Conservation (phyloP, 1,140 invertebrate genomes). For the Piezodorus guildinii region DNA sequence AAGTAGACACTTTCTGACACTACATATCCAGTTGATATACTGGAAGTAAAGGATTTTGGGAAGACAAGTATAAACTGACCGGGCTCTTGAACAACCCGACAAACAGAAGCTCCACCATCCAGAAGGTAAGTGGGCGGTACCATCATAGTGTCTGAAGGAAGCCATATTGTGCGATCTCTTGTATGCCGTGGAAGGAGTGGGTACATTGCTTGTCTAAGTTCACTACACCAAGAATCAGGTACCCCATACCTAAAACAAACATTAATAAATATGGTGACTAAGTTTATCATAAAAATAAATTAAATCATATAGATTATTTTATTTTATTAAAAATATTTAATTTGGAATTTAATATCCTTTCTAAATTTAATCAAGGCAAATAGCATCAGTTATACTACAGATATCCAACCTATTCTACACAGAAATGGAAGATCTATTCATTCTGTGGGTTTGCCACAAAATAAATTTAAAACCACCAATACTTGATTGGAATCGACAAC, state of each 20-base stretch:
- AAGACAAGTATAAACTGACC: conserved; percentile 87
- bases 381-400: too few species aligned
- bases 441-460: too few species aligned
- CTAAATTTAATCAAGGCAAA: too few species aligned
- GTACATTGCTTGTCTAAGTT: conserved; percentile 60
- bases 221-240: conserved; percentile 58
- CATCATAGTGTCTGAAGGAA: conserved; percentile 89
- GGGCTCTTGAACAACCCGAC: conserved; percentile 69
- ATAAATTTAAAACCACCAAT: too few species aligned
- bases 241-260: conserved; percentile 64
- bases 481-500: too few species aligned
- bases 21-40: conserved; percentile 77
- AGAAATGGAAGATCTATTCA: too few species aligned
- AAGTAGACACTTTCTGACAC: conserved; percentile 91
- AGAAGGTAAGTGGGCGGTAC: conserved; percentile 73
- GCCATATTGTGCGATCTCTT: conserved; percentile 71
- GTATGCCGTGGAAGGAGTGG: conserved; percentile 70
- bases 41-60: conserved; percentile 79
- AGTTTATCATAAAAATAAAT: background rate
- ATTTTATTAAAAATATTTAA: too few species aligned
- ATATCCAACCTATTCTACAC: too few species aligned
- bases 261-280: conserved; percentile 2
- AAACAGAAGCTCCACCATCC: conserved; percentile 62
- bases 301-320: background rate
- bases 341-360: too few species aligned